Conservation (phyloP, 2,888 invertebrate species). For the Spatulosminthurus flaviceps region DNA sequence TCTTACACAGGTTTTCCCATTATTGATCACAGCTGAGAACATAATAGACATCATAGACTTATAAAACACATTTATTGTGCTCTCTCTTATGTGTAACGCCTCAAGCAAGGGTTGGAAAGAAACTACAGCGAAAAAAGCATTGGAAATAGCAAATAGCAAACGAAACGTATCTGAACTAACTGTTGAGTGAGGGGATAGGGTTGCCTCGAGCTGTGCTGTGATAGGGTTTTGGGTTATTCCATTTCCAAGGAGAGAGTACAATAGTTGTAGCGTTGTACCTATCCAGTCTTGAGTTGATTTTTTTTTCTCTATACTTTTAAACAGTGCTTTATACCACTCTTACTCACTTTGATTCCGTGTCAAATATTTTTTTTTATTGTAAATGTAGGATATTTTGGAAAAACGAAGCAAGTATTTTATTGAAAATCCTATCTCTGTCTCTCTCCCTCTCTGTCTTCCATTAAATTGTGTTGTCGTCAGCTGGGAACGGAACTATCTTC, state of each 20-base stretch:
- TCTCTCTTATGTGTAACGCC: slow-evolving; percentile 3
- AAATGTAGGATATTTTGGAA: too few relatives aligned
- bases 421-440: too few relatives aligned
- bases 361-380: background rate
- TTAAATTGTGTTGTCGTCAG: too few relatives aligned
- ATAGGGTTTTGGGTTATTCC: slow-evolving; percentile 14
- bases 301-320: background rate
- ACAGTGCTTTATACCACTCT: background rate
- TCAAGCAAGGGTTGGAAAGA: slow-evolving; percentile 18
- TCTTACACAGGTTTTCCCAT: background rate
- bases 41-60: slow-evolving; percentile 3
- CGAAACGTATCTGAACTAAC: slow-evolving; percentile 18
- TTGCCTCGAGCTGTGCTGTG: slow-evolving; percentile 12
- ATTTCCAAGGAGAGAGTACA: slow-evolving; percentile 21
- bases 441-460: too few relatives aligned
- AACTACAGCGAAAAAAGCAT: background rate
- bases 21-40: slow-evolving; percentile 9
- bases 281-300: background rate
- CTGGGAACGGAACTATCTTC: too few relatives aligned
- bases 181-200: slow-evolving; percentile 22
- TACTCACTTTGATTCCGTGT: background rate
- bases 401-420: too few relatives aligned
- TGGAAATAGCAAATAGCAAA: slow-evolving; percentile 10
- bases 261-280: background rate
- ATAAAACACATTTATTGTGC: slow-evolving; percentile 10